A percentile compares a stretch with the other conserved stretches of the same genome.
Conservation (phyloP, 2,888 invertebrate genomes). For the Pollenia angustigena region DNA sequence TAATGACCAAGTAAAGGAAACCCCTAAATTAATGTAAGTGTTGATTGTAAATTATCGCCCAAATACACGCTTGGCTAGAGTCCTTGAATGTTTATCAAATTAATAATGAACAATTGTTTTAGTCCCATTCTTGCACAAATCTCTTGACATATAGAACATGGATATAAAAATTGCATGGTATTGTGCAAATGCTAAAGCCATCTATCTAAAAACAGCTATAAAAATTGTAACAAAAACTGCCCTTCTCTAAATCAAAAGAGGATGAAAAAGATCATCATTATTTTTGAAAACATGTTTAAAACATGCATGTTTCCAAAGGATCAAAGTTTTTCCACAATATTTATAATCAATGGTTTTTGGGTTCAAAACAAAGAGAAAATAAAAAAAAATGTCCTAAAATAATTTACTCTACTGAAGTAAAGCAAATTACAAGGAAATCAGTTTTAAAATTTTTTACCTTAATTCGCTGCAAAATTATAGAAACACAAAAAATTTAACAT, state of each 20-base stretch:
- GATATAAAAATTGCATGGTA: conserved; percentile 36
- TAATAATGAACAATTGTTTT: conserved; percentile 63
- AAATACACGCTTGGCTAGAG: conserved; percentile 67
- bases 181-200: conserved; percentile 41
- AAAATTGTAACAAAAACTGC: conserved; percentile 57
- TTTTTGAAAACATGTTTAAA: conserved; percentile 33
- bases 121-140: conserved; percentile 26
- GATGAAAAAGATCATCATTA: conserved; percentile 33
- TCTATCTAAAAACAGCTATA: conserved; percentile 49
- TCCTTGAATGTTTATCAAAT: conserved; percentile 68
- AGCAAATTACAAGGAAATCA: background rate
- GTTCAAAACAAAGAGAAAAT: conserved; percentile 22
- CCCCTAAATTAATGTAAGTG: conserved; percentile 47
- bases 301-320: conserved; percentile 19
- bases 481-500: background rate
- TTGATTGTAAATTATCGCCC: conserved; percentile 64
- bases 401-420: conserved; percentile 25
- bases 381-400: conserved; percentile 34
- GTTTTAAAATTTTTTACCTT: conserved; percentile 13
- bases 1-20: conserved; percentile 23
- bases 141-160: conserved; percentile 27
- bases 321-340: conserved; percentile 68
- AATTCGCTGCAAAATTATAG: conserved; percentile 8
- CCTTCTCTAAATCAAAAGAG: background rate
- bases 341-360: conserved; percentile 62